Evolutionary conservation across 2,797 vertebrate genomes (phyloP), one percentile per base, ranked within the genome.

Genomic region (Poecilia wingei): DNA sequence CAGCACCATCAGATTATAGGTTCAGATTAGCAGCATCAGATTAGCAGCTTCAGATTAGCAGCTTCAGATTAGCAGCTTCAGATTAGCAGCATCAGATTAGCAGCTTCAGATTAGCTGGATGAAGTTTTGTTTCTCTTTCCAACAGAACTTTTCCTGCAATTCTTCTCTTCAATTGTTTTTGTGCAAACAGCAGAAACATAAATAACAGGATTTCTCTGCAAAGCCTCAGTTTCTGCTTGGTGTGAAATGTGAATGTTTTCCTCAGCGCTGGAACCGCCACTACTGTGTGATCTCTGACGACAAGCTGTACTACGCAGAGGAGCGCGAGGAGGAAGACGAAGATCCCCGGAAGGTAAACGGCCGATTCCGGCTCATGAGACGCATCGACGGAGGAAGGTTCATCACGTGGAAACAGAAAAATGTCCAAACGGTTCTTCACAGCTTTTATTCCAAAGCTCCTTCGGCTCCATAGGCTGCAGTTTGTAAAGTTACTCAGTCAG

Each of bases 291-390:
- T 99, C 79, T 96, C 96, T 2, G 96, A 96, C 10, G 97, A 97
- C 87, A 98, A 96, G 72, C 94, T 99, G 79, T 99, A 97, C 51
- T 99, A 98, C 55, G 97, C 97, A 1, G 98, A 99, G 47, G 97
- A 98, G 86, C 95, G 97, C 0, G 97, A 98, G 79, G 96, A 97
- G 64, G 95, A 94, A 1, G 95, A 94, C 0, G 72, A 92, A 55
- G 92, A 94, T 45, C 55, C 66, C 12, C 96, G 90, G 46, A 97
- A 97, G 82, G 97, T 95, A 79, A 83, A 51, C 66, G 3, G 33
- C 68, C 1, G 18, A 55, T n/a, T 55, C 51, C 22, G 0, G 7
- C 61, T 16, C 18, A 46, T 18, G 31, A 20, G 18, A 33, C 10
- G 9, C 45, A 72, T 7, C 10, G 28, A 71, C 41, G 28, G 57